Evolutionary conservation across 2,113 vertebrate genomes (phyloP), one percentile per base, ranked within the genome.

Genomic region (Verasper variegatus): DNA sequence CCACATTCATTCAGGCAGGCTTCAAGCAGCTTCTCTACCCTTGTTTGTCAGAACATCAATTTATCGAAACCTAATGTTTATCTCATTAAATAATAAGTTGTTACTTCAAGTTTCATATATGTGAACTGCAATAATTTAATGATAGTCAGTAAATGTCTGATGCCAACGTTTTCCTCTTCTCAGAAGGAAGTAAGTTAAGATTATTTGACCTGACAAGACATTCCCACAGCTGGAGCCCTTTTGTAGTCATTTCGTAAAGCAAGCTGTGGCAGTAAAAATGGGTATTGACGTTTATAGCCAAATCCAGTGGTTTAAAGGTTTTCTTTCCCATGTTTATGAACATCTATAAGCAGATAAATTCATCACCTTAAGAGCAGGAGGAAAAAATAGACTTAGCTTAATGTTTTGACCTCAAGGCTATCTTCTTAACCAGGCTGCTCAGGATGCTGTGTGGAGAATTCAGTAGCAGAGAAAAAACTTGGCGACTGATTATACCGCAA

Each of bases 1-100:
- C 88, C 71, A 90, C 75, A 90, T 91, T 83, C 64, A 78, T 73
- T 66, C 49, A 5, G 12, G 54, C 21, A 40, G 54, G 52, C 47
- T 60, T 66, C 68, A 55, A 79, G n/a, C 47, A 54, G 24, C 45
- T 45, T 51, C 17, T 45, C 58, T 71, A 35, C 6, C 45, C 63
- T 23, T 65, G 17, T 79, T 67, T 62, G 47, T 63, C 56, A 63
- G 13, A 62, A 59, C 21, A 12, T 71, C 12, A 21, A 72, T 54
- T 15, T 37, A 40, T 55, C 58, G 27, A 55, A 54, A 51, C 1
- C 13, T 27, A 2, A 11, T 47, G n/a, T 77, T 40, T n/a, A 62
- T 60, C 54, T 18, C 0, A 21, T 56, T 20, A 64, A 15, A 52
- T 67, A 11, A n/a, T 21, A 51, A 67, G 17, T 5, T 31, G 37